Conservation (phyloP, 2,888 invertebrate genomes). For the Catocala fraxini region DNA sequence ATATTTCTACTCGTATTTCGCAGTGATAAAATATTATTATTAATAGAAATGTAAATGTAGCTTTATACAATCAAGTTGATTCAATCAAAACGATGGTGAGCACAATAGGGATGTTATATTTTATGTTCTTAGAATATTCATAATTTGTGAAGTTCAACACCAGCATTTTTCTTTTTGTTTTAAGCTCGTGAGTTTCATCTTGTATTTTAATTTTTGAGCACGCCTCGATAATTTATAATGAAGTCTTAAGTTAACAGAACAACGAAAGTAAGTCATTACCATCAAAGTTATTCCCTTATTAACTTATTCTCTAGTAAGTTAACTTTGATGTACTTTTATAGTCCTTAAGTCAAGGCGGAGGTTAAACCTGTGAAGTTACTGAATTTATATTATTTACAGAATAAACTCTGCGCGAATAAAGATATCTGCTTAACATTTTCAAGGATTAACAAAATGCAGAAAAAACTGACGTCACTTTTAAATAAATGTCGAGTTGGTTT, state of each 20-base stretch:
- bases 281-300: slow-evolving; percentile 44
- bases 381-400: slow-evolving; percentile 39
- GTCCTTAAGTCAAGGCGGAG: slow-evolving; percentile 22
- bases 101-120: not conserved
- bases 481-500: slow-evolving; percentile 1
- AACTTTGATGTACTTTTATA: slow-evolving; percentile 49
- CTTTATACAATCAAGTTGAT: not conserved
- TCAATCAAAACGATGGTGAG: slow-evolving; percentile 3
- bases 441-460: not conserved
- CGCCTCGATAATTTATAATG: slow-evolving; percentile 42
- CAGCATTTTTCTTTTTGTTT: slow-evolving; percentile 20
- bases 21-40: not conserved
- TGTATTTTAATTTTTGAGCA: slow-evolving; percentile 39
- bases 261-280: slow-evolving; percentile 41
- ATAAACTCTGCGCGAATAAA: slow-evolving; percentile 30
- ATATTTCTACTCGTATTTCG: not conserved
- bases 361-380: slow-evolving; percentile 35
- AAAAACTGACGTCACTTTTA: not conserved
- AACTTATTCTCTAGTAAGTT: slow-evolving; percentile 50
- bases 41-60: not conserved
- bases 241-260: slow-evolving; percentile 42
- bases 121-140: not conserved
- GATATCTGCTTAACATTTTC: slow-evolving; percentile 28
- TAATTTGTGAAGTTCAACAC: slow-evolving; percentile 6
- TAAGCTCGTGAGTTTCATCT: slow-evolving; percentile 31